Evolutionary conservation across 2,797 vertebrate genomes (phyloP).

Genomic region (Scarus forsteni): DNA sequence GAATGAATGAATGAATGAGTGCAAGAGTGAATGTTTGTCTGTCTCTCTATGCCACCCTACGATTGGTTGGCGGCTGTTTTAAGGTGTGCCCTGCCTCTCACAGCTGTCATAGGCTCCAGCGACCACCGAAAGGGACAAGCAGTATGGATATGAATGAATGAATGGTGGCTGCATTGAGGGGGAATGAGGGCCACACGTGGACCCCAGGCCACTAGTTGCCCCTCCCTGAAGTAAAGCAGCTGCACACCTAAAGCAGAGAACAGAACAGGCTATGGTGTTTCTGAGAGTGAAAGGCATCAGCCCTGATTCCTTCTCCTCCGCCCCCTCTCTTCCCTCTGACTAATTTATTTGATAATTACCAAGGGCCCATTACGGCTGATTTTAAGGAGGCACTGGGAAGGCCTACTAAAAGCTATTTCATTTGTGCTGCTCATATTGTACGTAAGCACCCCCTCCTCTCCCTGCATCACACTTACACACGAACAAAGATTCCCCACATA

Average conservation of each 20-base stretch:
- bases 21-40: too few relatives aligned
- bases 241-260: neutral
- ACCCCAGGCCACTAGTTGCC: too few relatives aligned
- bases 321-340: constrained; percentile 36
- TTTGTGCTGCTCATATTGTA: constrained; percentile 66
- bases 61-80: too few relatives aligned
- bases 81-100: too few relatives aligned
- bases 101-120: too few relatives aligned
- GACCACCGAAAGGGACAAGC: too few relatives aligned
- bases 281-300: constrained; percentile 37
- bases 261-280: constrained; percentile 15
- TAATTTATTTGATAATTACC: constrained; percentile 81
- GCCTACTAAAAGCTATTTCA: constrained; percentile 82
- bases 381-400: constrained; percentile 80
- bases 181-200: too few relatives aligned
- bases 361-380: constrained; percentile 77
- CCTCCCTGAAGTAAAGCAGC: neutral
- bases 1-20: too few relatives aligned
- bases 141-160: too few relatives aligned
- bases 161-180: too few relatives aligned
- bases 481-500: constrained; percentile 12
- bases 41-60: too few relatives aligned
- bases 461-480: constrained; percentile 3
- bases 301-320: constrained; percentile 38
- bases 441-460: constrained; percentile 22